Evolutionary conservation across 2,888 invertebrate species (phyloP).

Genomic region (Phymatocera aterrima): DNA sequence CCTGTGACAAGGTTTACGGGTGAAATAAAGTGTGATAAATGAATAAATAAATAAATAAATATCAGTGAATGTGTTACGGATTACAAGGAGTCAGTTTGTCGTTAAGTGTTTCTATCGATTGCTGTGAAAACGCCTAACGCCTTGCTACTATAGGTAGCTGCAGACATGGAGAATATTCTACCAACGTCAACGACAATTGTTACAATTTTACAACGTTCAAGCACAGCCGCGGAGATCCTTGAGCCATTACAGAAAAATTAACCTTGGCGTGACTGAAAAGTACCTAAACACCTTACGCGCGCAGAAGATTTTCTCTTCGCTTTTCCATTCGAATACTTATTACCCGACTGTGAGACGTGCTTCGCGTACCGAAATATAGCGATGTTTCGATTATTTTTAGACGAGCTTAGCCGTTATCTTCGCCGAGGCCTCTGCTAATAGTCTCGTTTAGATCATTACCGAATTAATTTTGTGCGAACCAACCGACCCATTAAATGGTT

Average conservation of each 20-base stretch:
- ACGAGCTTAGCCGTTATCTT: slow-evolving; percentile 25
- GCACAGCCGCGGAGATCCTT: not conserved
- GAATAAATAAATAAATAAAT: not conserved
- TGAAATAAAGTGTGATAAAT: slow-evolving; percentile 13
- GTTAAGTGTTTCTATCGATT: slow-evolving; percentile 44
- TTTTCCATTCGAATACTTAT: not conserved
- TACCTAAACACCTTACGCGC: not conserved
- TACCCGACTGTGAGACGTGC: not conserved
- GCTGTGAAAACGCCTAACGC: slow-evolving; percentile 43
- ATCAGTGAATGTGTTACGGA: slow-evolving; percentile 7
- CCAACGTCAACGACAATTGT: not conserved
- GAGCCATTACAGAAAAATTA: not conserved
- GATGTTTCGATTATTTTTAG: slow-evolving; percentile 33
- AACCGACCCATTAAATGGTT: not conserved
- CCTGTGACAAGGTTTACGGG: not conserved
- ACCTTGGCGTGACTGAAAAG: not conserved
- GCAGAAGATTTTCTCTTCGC: not conserved
- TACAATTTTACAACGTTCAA: not conserved
- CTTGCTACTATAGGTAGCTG: slow-evolving; percentile 24
- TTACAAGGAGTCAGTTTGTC: not conserved
- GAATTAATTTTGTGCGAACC: slow-evolving; percentile 7
- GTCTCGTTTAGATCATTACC: not conserved
- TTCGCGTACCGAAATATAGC: not conserved
- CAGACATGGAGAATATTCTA: slow-evolving; percentile 28
- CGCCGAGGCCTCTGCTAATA: slow-evolving; percentile 4